A percentile compares a stretch with the other conserved stretches of the same genome.
phyloP scores from a whole-genome alignment of 2,888 invertebrate genomes.

The Pyrrhia umbra region DNA sequence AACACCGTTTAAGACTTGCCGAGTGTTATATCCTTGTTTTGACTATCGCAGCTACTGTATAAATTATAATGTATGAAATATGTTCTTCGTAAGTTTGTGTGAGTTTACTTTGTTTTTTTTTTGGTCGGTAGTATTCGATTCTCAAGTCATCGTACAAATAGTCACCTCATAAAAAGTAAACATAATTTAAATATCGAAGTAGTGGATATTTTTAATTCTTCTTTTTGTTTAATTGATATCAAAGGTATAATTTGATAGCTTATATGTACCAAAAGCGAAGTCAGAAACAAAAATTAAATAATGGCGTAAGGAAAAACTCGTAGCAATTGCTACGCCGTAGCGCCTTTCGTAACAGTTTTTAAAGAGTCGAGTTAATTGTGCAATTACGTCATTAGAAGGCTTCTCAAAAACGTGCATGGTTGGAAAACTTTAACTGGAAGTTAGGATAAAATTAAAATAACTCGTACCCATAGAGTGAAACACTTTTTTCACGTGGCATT shows the following conservation, averaged over 20 bases:
- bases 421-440: constrained; percentile 22
- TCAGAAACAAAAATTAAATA: constrained; percentile 13
- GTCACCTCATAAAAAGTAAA: too few species aligned
- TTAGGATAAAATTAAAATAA: constrained; percentile 5
- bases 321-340: constrained; percentile 56
- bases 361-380: constrained; percentile 41
- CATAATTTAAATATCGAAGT: background rate
- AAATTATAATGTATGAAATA: constrained; percentile 41
- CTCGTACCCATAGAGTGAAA: background rate
- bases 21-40: constrained; percentile 65
- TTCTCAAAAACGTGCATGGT: constrained; percentile 38
- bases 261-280: background rate
- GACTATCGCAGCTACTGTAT: constrained; percentile 49
- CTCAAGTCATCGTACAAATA: background rate
- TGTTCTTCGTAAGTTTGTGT: constrained; percentile 13
- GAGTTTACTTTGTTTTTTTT: constrained; percentile 39
- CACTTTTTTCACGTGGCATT: background rate
- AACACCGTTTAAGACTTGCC: constrained; percentile 75
- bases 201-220: background rate
- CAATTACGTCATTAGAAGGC: constrained; percentile 40
- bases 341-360: constrained; percentile 46
- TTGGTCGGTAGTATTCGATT: background rate
- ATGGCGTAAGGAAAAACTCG: constrained; percentile 6
- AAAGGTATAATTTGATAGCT: background rate
- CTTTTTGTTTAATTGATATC: too few species aligned